These are phyloP conservation scores for Diadophis punctatus DNA, from an alignment of 2,113 vertebrate genomes.

Conservation along the genomic window DNA sequence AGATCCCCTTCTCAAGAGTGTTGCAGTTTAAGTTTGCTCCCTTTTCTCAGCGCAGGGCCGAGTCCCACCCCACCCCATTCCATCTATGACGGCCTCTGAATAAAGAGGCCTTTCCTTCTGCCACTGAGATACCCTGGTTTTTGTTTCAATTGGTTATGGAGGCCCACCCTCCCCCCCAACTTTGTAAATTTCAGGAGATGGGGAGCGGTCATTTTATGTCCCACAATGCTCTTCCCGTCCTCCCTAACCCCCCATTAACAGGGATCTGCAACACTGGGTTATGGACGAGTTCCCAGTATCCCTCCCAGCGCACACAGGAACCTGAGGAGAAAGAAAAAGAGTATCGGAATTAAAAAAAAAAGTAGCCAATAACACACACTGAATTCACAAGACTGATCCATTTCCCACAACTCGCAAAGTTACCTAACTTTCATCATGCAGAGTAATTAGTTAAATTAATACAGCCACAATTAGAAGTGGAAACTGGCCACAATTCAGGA, in stretches of 20 bases:
- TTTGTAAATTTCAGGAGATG: slow-evolving; percentile 42
- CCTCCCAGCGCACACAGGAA: slow-evolving; percentile 77
- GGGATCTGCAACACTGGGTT: slow-evolving; percentile 86
- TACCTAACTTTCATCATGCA: background rate
- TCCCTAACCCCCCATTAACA: slow-evolving; percentile 81
- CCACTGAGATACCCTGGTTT: slow-evolving; percentile 58
- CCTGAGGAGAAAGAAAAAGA: slow-evolving; percentile 58
- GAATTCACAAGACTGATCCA: background rate
- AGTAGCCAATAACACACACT: background rate
- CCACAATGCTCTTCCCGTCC: slow-evolving; percentile 78
- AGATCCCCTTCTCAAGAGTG: slow-evolving; percentile 50
- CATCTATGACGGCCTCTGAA: slow-evolving; percentile 40
- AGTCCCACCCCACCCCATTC: slow-evolving; percentile 55
- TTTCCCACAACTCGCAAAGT: background rate
- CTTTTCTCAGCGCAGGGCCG: slow-evolving; percentile 19
- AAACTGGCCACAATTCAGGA: background rate
- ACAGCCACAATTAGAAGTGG: background rate
- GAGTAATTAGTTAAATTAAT: background rate
- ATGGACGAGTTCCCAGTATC: slow-evolving; percentile 84
- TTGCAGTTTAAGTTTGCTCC: slow-evolving; percentile 39
- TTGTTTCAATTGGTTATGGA: slow-evolving; percentile 55
- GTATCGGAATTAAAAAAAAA: background rate
- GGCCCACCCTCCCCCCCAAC: slow-evolving; percentile 50
- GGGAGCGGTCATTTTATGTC: slow-evolving; percentile 58
- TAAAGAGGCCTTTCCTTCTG: slow-evolving; percentile 37